Evolutionary conservation across 2,113 vertebrate species (phyloP).

Genomic region (Cacatua alba): DNA sequence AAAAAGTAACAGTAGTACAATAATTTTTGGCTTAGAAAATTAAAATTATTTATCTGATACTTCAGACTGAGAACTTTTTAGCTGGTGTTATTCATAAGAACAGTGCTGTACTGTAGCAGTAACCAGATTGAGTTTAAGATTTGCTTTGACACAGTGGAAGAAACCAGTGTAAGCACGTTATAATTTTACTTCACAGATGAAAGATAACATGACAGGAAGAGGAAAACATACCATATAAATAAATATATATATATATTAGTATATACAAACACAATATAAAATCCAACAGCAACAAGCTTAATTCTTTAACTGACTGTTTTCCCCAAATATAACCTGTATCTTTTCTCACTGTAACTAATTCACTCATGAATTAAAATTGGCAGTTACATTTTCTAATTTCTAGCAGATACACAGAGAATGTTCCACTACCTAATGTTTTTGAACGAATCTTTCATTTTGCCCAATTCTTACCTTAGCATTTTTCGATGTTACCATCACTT

Average conservation of each 20-base stretch:
- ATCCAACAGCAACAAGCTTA: not conserved
- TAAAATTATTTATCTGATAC: not conserved
- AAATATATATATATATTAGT: not conserved
- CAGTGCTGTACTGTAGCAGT: not conserved
- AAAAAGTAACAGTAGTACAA: not conserved
- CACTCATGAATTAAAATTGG: not conserved
- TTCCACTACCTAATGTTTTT: not conserved
- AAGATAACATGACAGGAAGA: not conserved
- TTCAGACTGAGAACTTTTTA: not conserved
- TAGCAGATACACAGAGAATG: not conserved
- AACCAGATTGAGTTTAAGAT: not conserved
- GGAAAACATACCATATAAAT: not conserved
- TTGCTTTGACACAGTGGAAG: not conserved
- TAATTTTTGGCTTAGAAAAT: not conserved
- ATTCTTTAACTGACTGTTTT: not conserved
- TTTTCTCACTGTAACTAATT: not conserved
- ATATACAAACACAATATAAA: not conserved
- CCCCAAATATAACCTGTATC: not conserved
- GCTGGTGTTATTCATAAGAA: not conserved
- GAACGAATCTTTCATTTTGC: not conserved
- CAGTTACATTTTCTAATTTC: not conserved
- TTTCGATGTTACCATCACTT: constrained; percentile 64
- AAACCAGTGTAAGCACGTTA: not conserved
- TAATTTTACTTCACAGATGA: not conserved
- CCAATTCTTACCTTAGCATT: constrained; percentile 70